Conservation (phyloP, 64 coral and sea anemone species). For the Porites lutea region DNA sequence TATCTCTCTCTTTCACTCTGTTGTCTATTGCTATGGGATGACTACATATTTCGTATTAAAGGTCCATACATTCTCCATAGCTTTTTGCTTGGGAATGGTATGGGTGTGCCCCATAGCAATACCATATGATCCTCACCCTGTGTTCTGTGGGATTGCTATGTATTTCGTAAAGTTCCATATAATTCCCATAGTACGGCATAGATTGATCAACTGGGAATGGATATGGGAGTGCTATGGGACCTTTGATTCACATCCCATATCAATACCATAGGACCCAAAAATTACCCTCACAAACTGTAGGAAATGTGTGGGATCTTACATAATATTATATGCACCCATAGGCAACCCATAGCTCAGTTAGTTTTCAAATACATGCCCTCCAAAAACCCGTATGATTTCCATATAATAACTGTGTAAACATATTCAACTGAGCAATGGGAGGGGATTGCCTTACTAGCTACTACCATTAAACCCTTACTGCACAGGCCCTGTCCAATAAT, state of each 20-base stretch:
- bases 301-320: background rate
- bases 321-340: background rate
- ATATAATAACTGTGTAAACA: too few species aligned
- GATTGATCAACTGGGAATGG: background rate
- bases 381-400: too few species aligned
- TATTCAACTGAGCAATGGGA: too few species aligned
- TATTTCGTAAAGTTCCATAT: slow-evolving; percentile 67
- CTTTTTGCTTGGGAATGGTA: slow-evolving; percentile 27
- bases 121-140: slow-evolving; percentile 20
- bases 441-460: too few species aligned
- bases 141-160: slow-evolving; percentile 70
- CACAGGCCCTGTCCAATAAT: too few species aligned
- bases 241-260: slow-evolving; percentile 41
- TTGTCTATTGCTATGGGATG: slow-evolving; percentile 64
- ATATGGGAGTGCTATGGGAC: slow-evolving; percentile 64
- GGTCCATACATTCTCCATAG: slow-evolving; percentile 21
- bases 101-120: slow-evolving; percentile 51
- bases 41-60: slow-evolving; percentile 69
- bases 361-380: too few species aligned
- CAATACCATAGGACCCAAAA: slow-evolving; percentile 46
- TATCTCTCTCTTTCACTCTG: slow-evolving; percentile 20
- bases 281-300: background rate
- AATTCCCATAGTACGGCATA: background rate
- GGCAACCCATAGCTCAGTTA: too few species aligned
- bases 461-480: too few species aligned